Evolutionary conservation across 1,140 invertebrate genomes (phyloP).

Genomic region (Berghia stephanieae): DNA sequence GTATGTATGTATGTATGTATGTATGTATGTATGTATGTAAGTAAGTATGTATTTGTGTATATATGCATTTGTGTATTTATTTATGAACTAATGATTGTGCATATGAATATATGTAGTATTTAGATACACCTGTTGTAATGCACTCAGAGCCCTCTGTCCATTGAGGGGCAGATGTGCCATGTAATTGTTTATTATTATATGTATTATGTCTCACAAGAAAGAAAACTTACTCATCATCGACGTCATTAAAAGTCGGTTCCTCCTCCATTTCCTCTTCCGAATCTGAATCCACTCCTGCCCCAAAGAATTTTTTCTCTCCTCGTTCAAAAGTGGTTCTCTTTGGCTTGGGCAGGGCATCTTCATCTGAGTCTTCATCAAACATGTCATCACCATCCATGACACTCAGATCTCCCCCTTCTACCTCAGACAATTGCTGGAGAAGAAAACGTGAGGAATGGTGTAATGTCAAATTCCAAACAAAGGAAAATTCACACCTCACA

Average conservation of each 20-base stretch:
- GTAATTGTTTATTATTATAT: no score
- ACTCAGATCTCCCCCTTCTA: conserved; percentile 52
- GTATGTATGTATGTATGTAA: no score
- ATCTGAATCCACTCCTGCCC: conserved; percentile 41
- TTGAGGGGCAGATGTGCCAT: no score
- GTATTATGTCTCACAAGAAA: no score
- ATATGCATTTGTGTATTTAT: no score
- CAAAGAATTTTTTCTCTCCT: conserved; percentile 40
- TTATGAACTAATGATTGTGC: no score
- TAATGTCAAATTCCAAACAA: not conserved
- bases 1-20: no score
- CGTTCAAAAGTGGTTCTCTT: conserved; percentile 51
- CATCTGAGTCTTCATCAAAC: conserved; percentile 39
- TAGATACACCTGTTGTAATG: no score
- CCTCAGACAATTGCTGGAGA: conserved; percentile 45
- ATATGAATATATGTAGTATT: no score
- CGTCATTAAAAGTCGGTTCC: conserved; percentile 43
- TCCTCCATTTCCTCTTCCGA: conserved; percentile 53
- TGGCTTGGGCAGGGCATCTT: conserved; percentile 69
- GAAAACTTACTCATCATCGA: conserved; percentile 34
- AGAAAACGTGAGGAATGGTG: no score
- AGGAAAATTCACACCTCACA: not conserved
- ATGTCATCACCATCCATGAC: conserved; percentile 47
- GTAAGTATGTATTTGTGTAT: no score
- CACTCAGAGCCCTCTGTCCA: not conserved